These are phyloP conservation scores for Achlya flavicornis DNA, from an alignment of 2,888 invertebrate genomes.

Conservation along the genomic window DNA sequence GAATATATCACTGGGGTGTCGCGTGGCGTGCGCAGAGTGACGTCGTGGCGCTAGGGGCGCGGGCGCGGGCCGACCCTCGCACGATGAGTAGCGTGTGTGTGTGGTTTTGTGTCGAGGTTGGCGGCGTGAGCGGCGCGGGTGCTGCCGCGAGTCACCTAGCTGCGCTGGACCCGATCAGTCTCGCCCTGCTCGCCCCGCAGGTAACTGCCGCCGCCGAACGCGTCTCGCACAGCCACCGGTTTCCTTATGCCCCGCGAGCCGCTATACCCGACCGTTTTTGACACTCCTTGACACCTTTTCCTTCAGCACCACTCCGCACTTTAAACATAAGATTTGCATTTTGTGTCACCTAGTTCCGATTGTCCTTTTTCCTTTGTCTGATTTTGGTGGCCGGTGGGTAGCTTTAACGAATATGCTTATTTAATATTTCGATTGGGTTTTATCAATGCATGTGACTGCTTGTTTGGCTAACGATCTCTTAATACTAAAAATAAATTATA, in stretches of 20 bases:
- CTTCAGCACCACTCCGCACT: constrained; percentile 18
- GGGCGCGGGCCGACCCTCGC: constrained; percentile 61
- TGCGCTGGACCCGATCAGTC: constrained; percentile 83
- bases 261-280: not conserved
- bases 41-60: constrained; percentile 50
- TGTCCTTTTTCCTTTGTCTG: constrained; percentile 45
- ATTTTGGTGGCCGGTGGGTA: constrained; percentile 75
- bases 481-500: not conserved
- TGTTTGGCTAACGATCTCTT: constrained; percentile 58
- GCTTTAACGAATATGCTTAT: constrained; percentile 72
- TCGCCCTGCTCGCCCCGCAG: constrained; percentile 82
- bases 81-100: constrained; percentile 83
- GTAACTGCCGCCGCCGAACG: constrained; percentile 62
- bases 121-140: constrained; percentile 83
- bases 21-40: constrained; percentile 54
- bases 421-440: constrained; percentile 59
- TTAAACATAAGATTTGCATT: constrained; percentile 7
- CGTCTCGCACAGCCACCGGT: constrained; percentile 57
- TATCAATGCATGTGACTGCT: constrained; percentile 70
- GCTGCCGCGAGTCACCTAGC: constrained; percentile 83
- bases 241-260: constrained; percentile 29
- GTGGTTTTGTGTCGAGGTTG: constrained; percentile 85
- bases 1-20: constrained; percentile 21
- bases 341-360: constrained; percentile 20
- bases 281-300: constrained; percentile 15